Evolutionary conservation across 1,140 invertebrate genomes (phyloP).

Genomic region (Apis dorsata): DNA sequence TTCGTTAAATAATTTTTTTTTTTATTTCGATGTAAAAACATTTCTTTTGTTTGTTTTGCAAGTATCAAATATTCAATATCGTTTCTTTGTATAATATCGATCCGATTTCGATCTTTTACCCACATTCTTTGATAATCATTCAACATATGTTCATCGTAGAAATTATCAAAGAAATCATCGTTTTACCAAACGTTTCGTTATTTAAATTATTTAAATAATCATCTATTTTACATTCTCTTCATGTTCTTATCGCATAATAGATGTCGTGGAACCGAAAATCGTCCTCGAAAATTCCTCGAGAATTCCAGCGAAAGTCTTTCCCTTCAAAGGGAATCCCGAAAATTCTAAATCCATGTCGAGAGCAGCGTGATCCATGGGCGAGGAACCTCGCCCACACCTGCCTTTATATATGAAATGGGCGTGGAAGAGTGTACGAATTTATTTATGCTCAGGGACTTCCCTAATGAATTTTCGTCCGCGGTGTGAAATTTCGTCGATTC

Average conservation of each 20-base stretch:
- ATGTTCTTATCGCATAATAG: conserved; percentile 32
- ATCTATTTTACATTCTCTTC: not conserved
- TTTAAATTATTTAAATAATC: conserved; percentile 9
- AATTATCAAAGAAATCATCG: not conserved
- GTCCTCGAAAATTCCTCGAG: conserved; percentile 42
- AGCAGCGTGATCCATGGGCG: conserved; percentile 27
- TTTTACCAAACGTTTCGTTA: conserved; percentile 27
- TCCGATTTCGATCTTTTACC: too few species aligned
- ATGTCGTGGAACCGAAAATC: conserved; percentile 29
- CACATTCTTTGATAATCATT: too few species aligned
- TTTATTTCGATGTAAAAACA: too few species aligned
- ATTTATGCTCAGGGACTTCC: conserved; percentile 66
- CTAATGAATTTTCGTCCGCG: conserved; percentile 71
- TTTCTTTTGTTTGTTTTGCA: too few species aligned
- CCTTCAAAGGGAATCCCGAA: conserved; percentile 37
- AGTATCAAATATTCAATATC: too few species aligned
- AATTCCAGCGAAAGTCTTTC: conserved; percentile 46
- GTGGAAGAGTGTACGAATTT: conserved; percentile 58
- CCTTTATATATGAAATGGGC: conserved; percentile 58
- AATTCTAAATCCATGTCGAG: conserved; percentile 50
- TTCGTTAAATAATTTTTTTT: not conserved
- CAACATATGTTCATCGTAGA: too few species aligned
- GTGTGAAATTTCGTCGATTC: conserved; percentile 73
- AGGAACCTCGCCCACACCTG: conserved; percentile 60
- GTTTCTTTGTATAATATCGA: too few species aligned